Conservation (phyloP, 2,797 vertebrate genomes). For the Bovichtus diacanthus region DNA sequence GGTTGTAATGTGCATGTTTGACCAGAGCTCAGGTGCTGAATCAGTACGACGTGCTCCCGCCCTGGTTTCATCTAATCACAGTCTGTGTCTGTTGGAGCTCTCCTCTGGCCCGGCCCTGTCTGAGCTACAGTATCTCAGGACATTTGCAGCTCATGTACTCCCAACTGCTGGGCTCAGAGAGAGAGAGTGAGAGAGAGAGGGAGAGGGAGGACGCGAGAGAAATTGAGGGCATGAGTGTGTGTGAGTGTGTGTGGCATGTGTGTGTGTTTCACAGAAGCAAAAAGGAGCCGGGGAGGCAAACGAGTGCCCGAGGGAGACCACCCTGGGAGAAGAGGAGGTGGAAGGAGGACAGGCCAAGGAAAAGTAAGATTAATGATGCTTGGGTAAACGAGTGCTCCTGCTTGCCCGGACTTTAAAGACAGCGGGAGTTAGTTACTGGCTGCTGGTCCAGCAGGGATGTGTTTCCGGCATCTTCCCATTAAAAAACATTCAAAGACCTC, state of each 20-base stretch:
- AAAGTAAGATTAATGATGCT: constrained; percentile 86
- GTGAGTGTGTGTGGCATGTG: constrained; percentile 12
- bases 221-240: constrained; percentile 17
- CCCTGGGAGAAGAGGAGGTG: constrained; percentile 73
- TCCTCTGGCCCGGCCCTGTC: constrained; percentile 14
- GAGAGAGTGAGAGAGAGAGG: neutral
- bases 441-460: constrained; percentile 68
- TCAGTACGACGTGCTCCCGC: constrained; percentile 16
- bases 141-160: constrained; percentile 32
- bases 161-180: constrained; percentile 25
- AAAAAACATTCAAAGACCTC: constrained; percentile 59
- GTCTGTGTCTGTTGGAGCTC: constrained; percentile 24
- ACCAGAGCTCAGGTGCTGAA: constrained; percentile 21
- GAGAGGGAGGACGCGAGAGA: constrained; percentile 1
- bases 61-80: constrained; percentile 41
- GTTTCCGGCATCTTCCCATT: constrained; percentile 62
- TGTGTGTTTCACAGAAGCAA: constrained; percentile 39
- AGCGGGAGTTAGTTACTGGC: constrained; percentile 77
- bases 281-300: constrained; percentile 68
- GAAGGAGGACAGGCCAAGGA: constrained; percentile 76
- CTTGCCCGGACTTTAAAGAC: constrained; percentile 76
- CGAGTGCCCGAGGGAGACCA: constrained; percentile 76
- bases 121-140: constrained; percentile 46
- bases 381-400: constrained; percentile 77
- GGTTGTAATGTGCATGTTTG: neutral